Evolutionary conservation across 2,113 vertebrate genomes (phyloP).

Genomic region (Rutilus rutilus): DNA sequence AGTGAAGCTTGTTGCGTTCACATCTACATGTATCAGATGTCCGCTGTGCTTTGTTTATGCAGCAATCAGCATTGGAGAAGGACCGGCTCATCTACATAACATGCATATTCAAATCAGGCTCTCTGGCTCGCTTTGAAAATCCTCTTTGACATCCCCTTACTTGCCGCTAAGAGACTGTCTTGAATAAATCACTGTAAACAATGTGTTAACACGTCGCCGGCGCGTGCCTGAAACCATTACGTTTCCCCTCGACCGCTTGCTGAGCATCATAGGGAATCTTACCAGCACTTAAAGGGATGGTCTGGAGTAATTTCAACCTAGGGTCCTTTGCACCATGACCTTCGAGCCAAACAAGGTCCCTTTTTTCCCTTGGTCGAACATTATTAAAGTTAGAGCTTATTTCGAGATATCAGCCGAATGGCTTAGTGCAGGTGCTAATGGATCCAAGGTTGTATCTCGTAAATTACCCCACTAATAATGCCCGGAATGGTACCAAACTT

Average conservation of each 20-base stretch:
- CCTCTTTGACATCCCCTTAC: slow-evolving; percentile 41
- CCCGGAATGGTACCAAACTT: too few relatives aligned
- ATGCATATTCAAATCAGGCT: slow-evolving; percentile 58
- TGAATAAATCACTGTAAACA: slow-evolving; percentile 52
- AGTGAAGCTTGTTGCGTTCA: slow-evolving; percentile 28
- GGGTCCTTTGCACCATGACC: too few relatives aligned
- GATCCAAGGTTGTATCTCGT: too few relatives aligned
- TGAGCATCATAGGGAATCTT: not conserved
- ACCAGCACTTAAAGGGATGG: not conserved
- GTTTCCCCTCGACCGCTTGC: not conserved
- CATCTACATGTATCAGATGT: slow-evolving; percentile 43
- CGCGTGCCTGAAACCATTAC: not conserved
- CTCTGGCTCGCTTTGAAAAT: slow-evolving; percentile 42
- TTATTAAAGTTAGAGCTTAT: too few relatives aligned
- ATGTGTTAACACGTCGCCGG: slow-evolving; percentile 27
- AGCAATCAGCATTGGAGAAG: slow-evolving; percentile 48
- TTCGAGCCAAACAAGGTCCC: too few relatives aligned
- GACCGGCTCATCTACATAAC: slow-evolving; percentile 52
- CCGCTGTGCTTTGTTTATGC: slow-evolving; percentile 48
- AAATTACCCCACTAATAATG: too few relatives aligned
- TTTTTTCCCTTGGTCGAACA: too few relatives aligned
- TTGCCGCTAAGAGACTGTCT: slow-evolving; percentile 38
- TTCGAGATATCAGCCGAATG: too few relatives aligned
- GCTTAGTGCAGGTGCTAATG: too few relatives aligned
- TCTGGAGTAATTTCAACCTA: too few relatives aligned